phyloP scores from a whole-genome alignment of 2,888 invertebrate genomes.

The Sinodicranocentrus sp. region DNA sequence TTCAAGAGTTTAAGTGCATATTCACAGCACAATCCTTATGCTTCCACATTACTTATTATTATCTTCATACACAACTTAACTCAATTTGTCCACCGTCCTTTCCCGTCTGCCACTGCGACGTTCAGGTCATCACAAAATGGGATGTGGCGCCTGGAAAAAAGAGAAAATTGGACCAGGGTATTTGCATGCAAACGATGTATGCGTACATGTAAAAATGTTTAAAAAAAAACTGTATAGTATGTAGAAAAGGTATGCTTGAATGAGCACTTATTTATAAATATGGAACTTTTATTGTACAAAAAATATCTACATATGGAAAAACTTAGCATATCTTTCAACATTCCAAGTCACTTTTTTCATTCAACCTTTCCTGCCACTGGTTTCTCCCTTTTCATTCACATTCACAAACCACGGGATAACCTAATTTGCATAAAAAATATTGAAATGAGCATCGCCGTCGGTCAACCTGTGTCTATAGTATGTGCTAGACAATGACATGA shows the following conservation, averaged over 20 bases:
- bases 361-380: too few species aligned
- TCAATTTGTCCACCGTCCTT: slow-evolving; percentile 16
- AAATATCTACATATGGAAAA: too few species aligned
- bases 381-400: neutral
- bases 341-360: too few species aligned
- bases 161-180: neutral
- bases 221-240: too few species aligned
- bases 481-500: too few species aligned
- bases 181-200: slow-evolving; percentile 27
- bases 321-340: too few species aligned
- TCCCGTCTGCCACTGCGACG: neutral
- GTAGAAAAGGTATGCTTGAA: slow-evolving; percentile 6
- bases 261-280: slow-evolving; percentile 13
- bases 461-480: too few species aligned
- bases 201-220: neutral
- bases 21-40: neutral
- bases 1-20: too few species aligned
- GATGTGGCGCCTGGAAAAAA: slow-evolving; percentile 13
- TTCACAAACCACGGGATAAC: slow-evolving; percentile 21
- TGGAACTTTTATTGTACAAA: neutral
- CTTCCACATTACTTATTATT: neutral
- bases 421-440: too few species aligned
- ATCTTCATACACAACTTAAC: slow-evolving; percentile 7
- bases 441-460: too few species aligned
- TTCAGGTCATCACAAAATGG: slow-evolving; percentile 4